Base-by-base conservation (phyloP, 2,888 invertebrate genomes). In the Abrostola tripartita region DNA sequence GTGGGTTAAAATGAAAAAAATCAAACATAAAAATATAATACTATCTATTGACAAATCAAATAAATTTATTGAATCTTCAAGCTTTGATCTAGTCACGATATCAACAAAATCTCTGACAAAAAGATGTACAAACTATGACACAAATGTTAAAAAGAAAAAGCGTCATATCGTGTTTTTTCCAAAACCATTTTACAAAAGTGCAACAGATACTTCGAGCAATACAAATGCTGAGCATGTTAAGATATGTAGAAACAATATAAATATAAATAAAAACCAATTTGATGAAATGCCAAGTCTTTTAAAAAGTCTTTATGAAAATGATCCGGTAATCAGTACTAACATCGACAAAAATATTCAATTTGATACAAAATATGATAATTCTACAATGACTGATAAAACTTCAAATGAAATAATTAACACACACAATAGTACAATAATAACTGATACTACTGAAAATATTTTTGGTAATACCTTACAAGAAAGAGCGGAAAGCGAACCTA, bases 51-150 rank as follows among this genome's bases (percentile, higher is more conserved):
- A 76, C 11, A 80, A 69, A 52, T 81, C 83, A 1, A 81, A 72
- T 52, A 79, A 81, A 59, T 14, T 81, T 6, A 41, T 81, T 6
- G 54, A 83, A 62, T 76, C 82, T 5, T 88, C 89, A 0, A 87
- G 83, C 65, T 81, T 84, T 47, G 85, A 90, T 74, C 81, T 91
- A 44, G 71, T 90, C 5, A 77, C 81, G 4, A 80, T 91, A 57
- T 87, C 90, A n/a, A 87, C 85, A 0, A 85, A 85, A 64, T 87
- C 87, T 12, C 78, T 90, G 2, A 84, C 84, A 10, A 88, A 85
- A 55, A 74, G 79, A 24, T 86, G 84, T 65, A 78, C 75, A 0
- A 87, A 81, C 37, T 85, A 81, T 51, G 70, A 79, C 6, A 62
- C 70, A 0, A 74, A 68, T 24, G 44, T 63, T 0, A 73, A 64